Percentiles rank a stretch among this genome's conserved stretches.
phyloP scores from a whole-genome alignment of 2,797 vertebrate genomes.

The Aratinga solstitialis region DNA sequence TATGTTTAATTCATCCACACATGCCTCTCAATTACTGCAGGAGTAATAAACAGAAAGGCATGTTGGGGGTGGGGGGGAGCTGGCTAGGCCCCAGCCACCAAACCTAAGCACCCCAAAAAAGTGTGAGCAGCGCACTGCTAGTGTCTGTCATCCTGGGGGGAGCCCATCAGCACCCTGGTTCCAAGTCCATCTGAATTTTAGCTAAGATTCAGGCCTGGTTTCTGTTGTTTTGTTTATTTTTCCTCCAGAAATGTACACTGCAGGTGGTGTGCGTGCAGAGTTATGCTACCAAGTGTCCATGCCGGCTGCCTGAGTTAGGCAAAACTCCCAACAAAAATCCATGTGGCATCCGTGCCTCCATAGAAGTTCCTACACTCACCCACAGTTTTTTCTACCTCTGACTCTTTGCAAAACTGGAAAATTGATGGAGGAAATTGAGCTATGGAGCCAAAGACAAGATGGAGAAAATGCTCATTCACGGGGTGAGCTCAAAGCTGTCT shows the following conservation, averaged over 20 bases:
- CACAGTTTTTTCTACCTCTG: neutral
- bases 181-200: neutral
- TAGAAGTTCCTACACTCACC: neutral
- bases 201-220: neutral
- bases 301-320: neutral
- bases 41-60: constrained; percentile 50
- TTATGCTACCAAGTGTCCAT: neutral
- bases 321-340: neutral
- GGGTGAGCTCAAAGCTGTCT: neutral
- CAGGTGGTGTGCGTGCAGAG: neutral
- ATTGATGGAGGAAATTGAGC: neutral
- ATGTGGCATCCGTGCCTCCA: accelerated
- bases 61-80: neutral
- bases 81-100: neutral
- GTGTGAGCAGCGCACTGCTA: neutral
- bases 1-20: constrained; percentile 67
- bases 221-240: neutral
- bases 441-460: neutral
- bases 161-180: neutral
- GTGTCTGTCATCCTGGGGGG: neutral
- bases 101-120: neutral
- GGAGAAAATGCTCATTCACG: neutral
- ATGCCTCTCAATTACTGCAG: constrained; percentile 58
- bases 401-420: neutral
- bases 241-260: neutral